These are phyloP conservation scores for Candoia aspera DNA, from an alignment of 2,113 vertebrate species.

Conservation along the genomic window DNA sequence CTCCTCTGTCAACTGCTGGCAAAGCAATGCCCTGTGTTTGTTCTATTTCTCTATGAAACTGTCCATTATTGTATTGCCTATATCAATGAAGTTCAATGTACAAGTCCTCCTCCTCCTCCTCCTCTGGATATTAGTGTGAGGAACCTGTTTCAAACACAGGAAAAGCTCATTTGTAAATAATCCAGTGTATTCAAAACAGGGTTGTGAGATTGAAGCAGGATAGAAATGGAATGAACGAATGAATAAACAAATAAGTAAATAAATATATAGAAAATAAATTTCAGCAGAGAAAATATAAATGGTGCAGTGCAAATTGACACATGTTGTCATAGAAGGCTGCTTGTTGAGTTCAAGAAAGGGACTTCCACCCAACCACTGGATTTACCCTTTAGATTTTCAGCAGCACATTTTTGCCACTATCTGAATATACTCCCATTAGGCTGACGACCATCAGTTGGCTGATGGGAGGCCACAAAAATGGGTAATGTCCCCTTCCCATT, in stretches of 20 bases:
- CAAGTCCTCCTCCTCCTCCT: slow-evolving; percentile 18
- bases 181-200: background rate
- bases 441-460: background rate
- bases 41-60: slow-evolving; percentile 42
- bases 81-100: slow-evolving; percentile 39
- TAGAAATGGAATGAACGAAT: background rate
- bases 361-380: background rate
- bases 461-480: background rate
- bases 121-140: slow-evolving; percentile 15
- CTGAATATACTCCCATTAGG: background rate
- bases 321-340: background rate
- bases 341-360: background rate
- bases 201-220: background rate
- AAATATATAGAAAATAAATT: background rate
- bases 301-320: background rate
- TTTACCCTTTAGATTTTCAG: background rate
- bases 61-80: slow-evolving; percentile 28
- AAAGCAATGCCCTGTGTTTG: slow-evolving; percentile 36
- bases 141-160: slow-evolving; percentile 39
- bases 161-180: slow-evolving; percentile 43
- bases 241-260: background rate
- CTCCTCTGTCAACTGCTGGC: slow-evolving; percentile 35
- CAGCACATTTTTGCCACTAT: background rate
- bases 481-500: background rate
- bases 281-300: background rate